These are phyloP conservation scores for Nomada fabriciana DNA, from an alignment of 2,888 invertebrate genomes.

Conservation along the genomic window DNA sequence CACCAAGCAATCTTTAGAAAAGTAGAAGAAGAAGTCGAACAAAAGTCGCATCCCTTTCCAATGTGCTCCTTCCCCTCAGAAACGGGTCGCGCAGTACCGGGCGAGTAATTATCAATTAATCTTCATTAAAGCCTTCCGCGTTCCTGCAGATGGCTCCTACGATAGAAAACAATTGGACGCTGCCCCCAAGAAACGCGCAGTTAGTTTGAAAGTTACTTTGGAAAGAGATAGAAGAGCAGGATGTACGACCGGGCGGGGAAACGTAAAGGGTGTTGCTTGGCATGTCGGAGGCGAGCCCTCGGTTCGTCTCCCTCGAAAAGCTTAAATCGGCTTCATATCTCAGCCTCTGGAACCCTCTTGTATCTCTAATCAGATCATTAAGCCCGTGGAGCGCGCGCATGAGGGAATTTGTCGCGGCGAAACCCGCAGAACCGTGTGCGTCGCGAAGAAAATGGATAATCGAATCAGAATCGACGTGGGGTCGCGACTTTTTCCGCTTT, in stretches of 20 bases:
- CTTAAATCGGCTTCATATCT: slow-evolving; percentile 76
- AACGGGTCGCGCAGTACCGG: background rate
- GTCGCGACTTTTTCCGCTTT: slow-evolving; percentile 20
- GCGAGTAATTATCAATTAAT: slow-evolving; percentile 56
- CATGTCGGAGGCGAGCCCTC: slow-evolving; percentile 57
- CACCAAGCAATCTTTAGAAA: background rate
- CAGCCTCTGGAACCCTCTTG: slow-evolving; percentile 62
- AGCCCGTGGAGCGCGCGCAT: slow-evolving; percentile 66
- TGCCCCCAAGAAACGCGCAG: slow-evolving; percentile 45
- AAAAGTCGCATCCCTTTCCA: background rate
- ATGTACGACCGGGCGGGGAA: slow-evolving; percentile 2
- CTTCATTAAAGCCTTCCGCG: slow-evolving; percentile 59
- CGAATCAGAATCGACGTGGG: slow-evolving; percentile 52
- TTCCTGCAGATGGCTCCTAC: slow-evolving; percentile 50
- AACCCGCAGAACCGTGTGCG: background rate
- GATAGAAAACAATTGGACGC: slow-evolving; percentile 60
- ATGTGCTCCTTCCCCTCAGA: background rate
- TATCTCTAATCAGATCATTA: slow-evolving; percentile 76
- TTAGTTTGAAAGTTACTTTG: slow-evolving; percentile 62
- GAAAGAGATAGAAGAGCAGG: slow-evolving; percentile 3
- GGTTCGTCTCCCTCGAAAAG: slow-evolving; percentile 69
- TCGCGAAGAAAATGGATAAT: slow-evolving; percentile 52
- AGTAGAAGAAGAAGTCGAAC: background rate
- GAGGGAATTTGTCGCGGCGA: slow-evolving; percentile 53
- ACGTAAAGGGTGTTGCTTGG: slow-evolving; percentile 73